A percentile compares a stretch with the other conserved stretches of the same genome.
These are phyloP conservation scores for Zaprionus africanus DNA, from an alignment of 1,140 invertebrate species.

Conservation along the genomic window DNA sequence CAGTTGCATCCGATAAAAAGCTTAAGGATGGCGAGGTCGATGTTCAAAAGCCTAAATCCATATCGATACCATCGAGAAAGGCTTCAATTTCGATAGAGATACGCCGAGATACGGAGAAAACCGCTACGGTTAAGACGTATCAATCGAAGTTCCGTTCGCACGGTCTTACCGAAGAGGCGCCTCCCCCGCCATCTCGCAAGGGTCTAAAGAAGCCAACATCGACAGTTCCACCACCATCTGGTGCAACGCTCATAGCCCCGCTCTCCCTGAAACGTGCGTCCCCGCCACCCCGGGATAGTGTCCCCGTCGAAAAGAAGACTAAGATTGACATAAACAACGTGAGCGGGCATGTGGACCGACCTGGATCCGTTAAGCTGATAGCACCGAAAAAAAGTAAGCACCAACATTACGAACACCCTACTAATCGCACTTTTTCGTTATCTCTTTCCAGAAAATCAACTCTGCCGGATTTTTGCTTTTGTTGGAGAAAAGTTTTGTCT, in stretches of 20 bases:
- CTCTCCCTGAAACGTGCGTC: conserved; percentile 86
- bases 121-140: conserved; percentile 95
- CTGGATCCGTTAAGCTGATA: conserved; percentile 92
- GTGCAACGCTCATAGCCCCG: conserved; percentile 17
- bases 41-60: conserved; percentile 62
- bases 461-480: conserved; percentile 73
- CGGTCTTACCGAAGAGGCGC: conserved; percentile 92
- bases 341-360: conserved; percentile 87
- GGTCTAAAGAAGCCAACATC: conserved; percentile 87
- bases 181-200: conserved; percentile 89
- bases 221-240: conserved; percentile 78
- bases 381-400: conserved; percentile 95
- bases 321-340: conserved; percentile 86
- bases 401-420: conserved; percentile 54
- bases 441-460: conserved; percentile 54
- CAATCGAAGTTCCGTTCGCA: conserved; percentile 94
- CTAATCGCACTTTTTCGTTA: conserved; percentile 84
- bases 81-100: conserved; percentile 92
- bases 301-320: conserved; percentile 90
- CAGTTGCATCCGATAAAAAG: conserved; percentile 85
- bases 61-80: conserved; percentile 86
- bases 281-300: conserved; percentile 87
- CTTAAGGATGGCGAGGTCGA: conserved; percentile 68
- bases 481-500: conserved; percentile 30
- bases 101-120: conserved; percentile 88